Evolutionary conservation across 2,113 vertebrate species (phyloP), one percentile per base, ranked within the genome.

Genomic region (Ptyas mucosa): DNA sequence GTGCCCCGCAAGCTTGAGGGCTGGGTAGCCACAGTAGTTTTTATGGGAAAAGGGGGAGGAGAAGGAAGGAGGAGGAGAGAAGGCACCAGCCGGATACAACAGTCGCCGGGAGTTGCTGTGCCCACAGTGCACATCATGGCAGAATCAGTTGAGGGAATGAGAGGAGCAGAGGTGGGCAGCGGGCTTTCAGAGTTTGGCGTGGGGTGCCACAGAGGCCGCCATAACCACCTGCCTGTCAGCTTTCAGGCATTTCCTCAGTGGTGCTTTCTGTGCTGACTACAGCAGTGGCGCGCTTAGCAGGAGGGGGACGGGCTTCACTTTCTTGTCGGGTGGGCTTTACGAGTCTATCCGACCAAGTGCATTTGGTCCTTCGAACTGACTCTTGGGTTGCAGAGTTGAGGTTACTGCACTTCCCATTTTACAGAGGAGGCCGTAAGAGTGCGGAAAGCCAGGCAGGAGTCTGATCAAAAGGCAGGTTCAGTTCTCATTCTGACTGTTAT

Each of bases 81-180:
- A 92, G 94, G 92, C 91, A 75, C 94, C 54, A 69, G 92, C 93
- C 75, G 88, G 93, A 94, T 95, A 94, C 94, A 92, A 90, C 54
- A 86, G 89, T 92, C 29, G 85, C 54, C 51, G 86, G 89, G 6
- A 58, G 89, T 52, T 52, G 7, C 8, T 58, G 57, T 8, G 4
- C 94, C 75, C 39, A 81, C 7, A 15, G 11, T n/a, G 14, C 51
- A 54, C 91, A 86, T 95, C 92, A 92, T 52, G 46, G 46, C 75
- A n/a, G 64, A 88, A 29, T 52, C 3, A 23, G 49, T 91, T 55
- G 88, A 87, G 43, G 53, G 61, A 43, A 53, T 85, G 87, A 58
- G 91, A 88, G 91, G 92, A 29, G 86, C 46, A 3, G 26, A 3
- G n/a, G 29, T 53, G 53, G 52, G 11, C 24, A 12, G 5, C 11